A percentile compares a stretch with the other conserved stretches of the same genome.
These are phyloP conservation scores for Doris montereyensis DNA, from an alignment of 2,888 invertebrate genomes.

Conservation along the genomic window DNA sequence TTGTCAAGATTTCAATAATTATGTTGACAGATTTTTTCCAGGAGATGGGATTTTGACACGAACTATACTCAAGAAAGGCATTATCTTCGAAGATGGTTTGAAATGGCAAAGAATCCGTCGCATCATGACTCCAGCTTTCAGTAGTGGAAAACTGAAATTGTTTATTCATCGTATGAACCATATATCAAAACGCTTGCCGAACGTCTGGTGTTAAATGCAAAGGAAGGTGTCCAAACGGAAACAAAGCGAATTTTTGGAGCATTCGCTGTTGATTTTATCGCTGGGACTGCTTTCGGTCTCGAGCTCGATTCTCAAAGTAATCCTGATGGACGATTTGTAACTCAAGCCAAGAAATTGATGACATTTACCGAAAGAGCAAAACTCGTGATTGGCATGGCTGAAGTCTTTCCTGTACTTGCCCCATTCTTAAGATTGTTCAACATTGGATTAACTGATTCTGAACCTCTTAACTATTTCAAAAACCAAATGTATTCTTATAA, in stretches of 20 bases:
- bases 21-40: conserved; percentile 45
- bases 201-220: too few species aligned
- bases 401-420: conserved; percentile 11
- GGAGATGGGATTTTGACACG: background rate
- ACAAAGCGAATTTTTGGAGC: conserved; percentile 29
- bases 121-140: conserved; percentile 31
- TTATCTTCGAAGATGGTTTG: conserved; percentile 22
- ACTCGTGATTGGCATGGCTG: conserved; percentile 20
- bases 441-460: conserved; percentile 9
- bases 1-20: conserved; percentile 51
- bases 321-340: conserved; percentile 19
- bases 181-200: conserved; percentile 2
- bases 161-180: conserved; percentile 20
- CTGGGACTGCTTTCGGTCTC: conserved; percentile 38
- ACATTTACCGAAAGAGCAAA: conserved; percentile 21
- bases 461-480: too few species aligned
- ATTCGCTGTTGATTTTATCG: conserved; percentile 36
- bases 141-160: conserved; percentile 21
- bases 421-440: conserved; percentile 28
- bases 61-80: background rate
- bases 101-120: conserved; percentile 24
- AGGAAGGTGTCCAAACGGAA: too few species aligned
- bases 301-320: conserved; percentile 35
- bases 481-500: too few species aligned
- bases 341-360: conserved; percentile 24